Evolutionary conservation across 2,888 invertebrate genomes (phyloP).

Genomic region (Athalia rosae): DNA sequence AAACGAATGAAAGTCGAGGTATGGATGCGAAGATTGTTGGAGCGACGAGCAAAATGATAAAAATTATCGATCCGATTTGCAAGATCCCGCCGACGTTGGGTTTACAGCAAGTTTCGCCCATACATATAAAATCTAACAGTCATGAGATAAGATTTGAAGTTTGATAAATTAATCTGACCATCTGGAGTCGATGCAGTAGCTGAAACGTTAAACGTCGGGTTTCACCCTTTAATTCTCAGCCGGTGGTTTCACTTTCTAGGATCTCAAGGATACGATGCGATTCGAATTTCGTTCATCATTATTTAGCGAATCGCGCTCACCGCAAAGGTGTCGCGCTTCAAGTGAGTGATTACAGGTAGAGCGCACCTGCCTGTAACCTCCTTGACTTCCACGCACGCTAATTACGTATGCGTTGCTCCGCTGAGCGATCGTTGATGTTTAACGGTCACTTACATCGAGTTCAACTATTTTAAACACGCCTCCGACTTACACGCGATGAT

Average conservation of each 20-base stretch:
- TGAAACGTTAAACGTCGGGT: neutral
- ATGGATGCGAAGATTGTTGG: neutral
- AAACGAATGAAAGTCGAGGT: neutral
- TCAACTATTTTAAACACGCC: neutral
- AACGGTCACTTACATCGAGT: constrained; percentile 10
- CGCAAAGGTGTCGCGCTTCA: constrained; percentile 17
- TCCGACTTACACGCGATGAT: neutral
- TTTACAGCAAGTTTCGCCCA: neutral
- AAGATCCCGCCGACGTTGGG: too few species aligned
- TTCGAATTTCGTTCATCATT: too few species aligned
- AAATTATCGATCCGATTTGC: neutral
- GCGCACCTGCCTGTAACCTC: neutral
- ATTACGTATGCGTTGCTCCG: neutral
- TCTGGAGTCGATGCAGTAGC: neutral
- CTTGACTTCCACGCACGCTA: constrained; percentile 28
- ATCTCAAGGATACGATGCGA: neutral
- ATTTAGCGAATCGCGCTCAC: neutral
- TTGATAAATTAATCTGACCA: neutral
- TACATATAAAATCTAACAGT: neutral
- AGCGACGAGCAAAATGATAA: neutral
- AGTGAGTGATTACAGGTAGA: constrained; percentile 22
- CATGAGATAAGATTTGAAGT: neutral
- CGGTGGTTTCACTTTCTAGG: constrained; percentile 32
- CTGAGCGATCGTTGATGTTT: neutral
- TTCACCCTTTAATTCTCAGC: constrained; percentile 4